A percentile compares a stretch with the other conserved stretches of the same genome.
Evolutionary conservation across 2,888 invertebrate genomes (phyloP).

Genomic region (Drosophila niveifrons): DNA sequence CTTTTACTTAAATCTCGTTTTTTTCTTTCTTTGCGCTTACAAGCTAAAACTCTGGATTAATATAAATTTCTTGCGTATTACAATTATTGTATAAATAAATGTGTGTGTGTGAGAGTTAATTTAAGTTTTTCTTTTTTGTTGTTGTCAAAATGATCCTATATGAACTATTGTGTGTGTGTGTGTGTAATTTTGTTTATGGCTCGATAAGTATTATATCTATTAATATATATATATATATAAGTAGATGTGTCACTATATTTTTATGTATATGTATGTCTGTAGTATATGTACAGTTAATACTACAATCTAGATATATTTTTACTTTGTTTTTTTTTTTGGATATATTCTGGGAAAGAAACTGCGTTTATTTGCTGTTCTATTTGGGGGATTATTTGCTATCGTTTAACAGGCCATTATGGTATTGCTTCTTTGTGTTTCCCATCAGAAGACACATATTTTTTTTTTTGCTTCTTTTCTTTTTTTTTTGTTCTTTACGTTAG

Average conservation of each 20-base stretch:
- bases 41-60: constrained; percentile 14
- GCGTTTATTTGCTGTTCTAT: constrained; percentile 28
- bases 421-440: constrained; percentile 64
- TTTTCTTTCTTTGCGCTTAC: constrained; percentile 23
- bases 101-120: constrained; percentile 4
- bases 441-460: constrained; percentile 39
- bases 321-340: neutral
- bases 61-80: neutral
- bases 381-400: constrained; percentile 44
- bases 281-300: constrained; percentile 8
- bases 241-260: neutral
- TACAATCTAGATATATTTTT: constrained; percentile 6
- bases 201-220: constrained; percentile 2
- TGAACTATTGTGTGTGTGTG: constrained; percentile 2
- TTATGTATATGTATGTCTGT: constrained; percentile 5
- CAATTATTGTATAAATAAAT: constrained; percentile 15
- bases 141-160: constrained; percentile 10
- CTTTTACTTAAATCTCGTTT: constrained; percentile 8
- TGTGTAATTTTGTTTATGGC: constrained; percentile 18
- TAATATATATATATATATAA: neutral
- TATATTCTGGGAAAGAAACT: constrained; percentile 21
- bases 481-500: constrained; percentile 20
- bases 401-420: constrained; percentile 70
- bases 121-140: constrained; percentile 7
- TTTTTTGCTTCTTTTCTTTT: constrained; percentile 34